These are phyloP conservation scores for Tenthredo distinguenda DNA, from an alignment of 2,888 invertebrate genomes.

Conservation along the genomic window DNA sequence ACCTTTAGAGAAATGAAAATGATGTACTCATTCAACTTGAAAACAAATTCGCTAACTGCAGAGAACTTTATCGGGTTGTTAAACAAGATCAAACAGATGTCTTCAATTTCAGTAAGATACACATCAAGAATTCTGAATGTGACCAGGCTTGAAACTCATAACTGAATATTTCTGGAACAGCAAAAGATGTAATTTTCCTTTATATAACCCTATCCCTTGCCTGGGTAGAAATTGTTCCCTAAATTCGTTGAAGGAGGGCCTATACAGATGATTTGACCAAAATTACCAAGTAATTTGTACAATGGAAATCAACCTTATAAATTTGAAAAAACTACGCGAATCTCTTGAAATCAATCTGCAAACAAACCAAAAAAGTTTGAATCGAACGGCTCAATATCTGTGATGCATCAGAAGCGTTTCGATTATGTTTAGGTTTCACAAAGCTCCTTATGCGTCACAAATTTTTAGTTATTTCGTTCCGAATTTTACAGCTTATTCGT, in stretches of 20 bases:
- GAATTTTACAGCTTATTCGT: no score
- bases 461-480: no score
- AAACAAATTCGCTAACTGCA: neutral
- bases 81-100: neutral
- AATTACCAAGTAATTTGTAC: no score
- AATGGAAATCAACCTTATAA: no score
- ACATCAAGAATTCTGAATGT: neutral
- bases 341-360: no score
- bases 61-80: neutral
- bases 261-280: neutral
- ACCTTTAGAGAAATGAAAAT: neutral
- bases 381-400: no score
- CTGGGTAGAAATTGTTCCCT: neutral
- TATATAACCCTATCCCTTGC: neutral
- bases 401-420: no score
- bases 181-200: neutral
- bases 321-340: no score
- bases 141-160: neutral
- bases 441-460: no score
- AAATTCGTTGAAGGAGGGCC: neutral
- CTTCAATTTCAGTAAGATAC: neutral
- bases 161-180: neutral
- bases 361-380: no score
- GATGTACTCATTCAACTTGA: neutral
- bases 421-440: no score